These are phyloP conservation scores for Drosophila kambysellisi DNA, from an alignment of 2,888 invertebrate species.

Conservation along the genomic window DNA sequence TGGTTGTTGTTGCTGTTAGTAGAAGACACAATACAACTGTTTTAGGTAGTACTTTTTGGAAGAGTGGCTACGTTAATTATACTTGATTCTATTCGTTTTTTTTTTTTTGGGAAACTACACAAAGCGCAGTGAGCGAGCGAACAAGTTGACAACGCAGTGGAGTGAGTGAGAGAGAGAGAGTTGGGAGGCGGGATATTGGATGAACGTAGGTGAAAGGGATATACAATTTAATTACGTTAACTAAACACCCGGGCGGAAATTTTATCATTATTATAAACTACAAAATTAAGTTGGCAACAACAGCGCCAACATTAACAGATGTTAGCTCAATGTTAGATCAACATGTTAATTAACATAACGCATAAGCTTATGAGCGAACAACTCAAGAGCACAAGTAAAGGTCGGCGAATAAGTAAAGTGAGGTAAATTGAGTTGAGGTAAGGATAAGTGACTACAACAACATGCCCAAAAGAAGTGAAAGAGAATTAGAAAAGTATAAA, in stretches of 20 bases:
- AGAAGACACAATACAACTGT: constrained; percentile 37
- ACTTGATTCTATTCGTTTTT: constrained; percentile 10
- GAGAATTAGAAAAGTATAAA: constrained; percentile 14
- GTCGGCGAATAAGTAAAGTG: constrained; percentile 27
- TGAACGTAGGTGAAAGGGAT: neutral
- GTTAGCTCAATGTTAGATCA: constrained; percentile 47
- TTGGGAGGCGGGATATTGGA: neutral
- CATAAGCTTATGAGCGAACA: constrained; percentile 16
- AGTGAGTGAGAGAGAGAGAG: constrained; percentile 1
- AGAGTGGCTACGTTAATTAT: constrained; percentile 1
- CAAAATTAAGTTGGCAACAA: constrained; percentile 8
- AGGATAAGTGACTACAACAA: constrained; percentile 36
- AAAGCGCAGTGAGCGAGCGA: constrained; percentile 49
- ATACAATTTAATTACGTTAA: constrained; percentile 18
- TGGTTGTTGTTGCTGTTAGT: constrained; percentile 43
- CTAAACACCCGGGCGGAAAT: constrained; percentile 5
- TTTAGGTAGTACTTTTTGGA: constrained; percentile 20
- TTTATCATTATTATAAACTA: constrained; percentile 21
- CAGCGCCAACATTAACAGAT: constrained; percentile 9
- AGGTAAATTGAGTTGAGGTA: constrained; percentile 23
- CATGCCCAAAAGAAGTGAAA: constrained; percentile 39
- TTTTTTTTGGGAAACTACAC: constrained; percentile 20
- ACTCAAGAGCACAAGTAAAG: constrained; percentile 7
- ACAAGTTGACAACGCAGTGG: constrained; percentile 19
- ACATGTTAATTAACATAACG: constrained; percentile 47